phyloP scores from a whole-genome alignment of 1,140 invertebrate species.

The Cylas formicarius region DNA sequence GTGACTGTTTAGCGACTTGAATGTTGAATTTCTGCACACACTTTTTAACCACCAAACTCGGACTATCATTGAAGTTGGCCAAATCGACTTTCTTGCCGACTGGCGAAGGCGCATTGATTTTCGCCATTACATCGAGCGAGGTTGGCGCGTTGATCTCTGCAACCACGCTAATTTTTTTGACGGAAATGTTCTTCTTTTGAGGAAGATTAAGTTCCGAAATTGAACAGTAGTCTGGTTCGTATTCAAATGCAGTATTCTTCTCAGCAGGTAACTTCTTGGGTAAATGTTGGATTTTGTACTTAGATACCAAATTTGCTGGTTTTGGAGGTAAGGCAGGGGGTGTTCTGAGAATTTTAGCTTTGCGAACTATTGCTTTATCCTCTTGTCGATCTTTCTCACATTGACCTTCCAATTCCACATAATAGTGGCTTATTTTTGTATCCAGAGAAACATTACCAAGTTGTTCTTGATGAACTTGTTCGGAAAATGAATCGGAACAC shows the following conservation, averaged over 20 bases:
- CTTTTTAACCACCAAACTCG: constrained; percentile 32
- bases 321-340: constrained; percentile 64
- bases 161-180: constrained; percentile 34
- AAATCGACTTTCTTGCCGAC: constrained; percentile 7
- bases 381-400: constrained; percentile 30
- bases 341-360: constrained; percentile 51
- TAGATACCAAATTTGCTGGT: constrained; percentile 57
- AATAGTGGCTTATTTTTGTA: constrained; percentile 33
- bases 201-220: constrained; percentile 59
- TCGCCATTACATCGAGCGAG: constrained; percentile 24
- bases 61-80: not conserved
- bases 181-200: constrained; percentile 36
- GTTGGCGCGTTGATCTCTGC: constrained; percentile 35
- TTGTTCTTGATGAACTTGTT: constrained; percentile 39
- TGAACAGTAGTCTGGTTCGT: constrained; percentile 57
- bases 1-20: constrained; percentile 34
- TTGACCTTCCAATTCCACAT: constrained; percentile 44
- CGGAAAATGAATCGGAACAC: constrained; percentile 38
- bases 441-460: constrained; percentile 37
- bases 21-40: constrained; percentile 36
- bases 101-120: constrained; percentile 14
- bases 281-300: constrained; percentile 46
- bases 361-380: constrained; percentile 42
- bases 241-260: constrained; percentile 38
- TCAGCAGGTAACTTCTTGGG: constrained; percentile 18